Evolutionary conservation across 2,888 invertebrate species (phyloP).

Genomic region (Elmis aenea): DNA sequence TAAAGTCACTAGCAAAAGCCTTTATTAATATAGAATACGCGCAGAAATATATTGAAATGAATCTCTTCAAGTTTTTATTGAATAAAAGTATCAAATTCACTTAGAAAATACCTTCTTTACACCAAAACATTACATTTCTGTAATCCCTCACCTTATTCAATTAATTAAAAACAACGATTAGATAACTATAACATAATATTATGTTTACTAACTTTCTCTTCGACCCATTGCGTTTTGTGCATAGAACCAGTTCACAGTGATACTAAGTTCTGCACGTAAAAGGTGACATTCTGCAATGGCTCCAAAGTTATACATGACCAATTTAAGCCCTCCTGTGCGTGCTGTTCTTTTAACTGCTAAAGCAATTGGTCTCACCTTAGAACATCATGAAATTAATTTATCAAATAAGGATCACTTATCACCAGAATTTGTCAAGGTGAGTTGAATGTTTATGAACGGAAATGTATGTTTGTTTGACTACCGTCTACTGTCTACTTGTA

Average conservation of each 20-base stretch:
- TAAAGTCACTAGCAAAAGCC: no score
- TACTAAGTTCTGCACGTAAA: neutral
- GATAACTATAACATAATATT: no score
- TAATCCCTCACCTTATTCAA: no score
- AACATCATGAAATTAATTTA: slow-evolving; percentile 43
- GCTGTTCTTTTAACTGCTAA: slow-evolving; percentile 48
- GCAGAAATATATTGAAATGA: no score
- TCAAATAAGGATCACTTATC: slow-evolving; percentile 41
- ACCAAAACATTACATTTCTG: no score
- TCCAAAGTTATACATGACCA: slow-evolving; percentile 43
- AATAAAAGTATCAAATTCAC: no score
- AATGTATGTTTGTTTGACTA: neutral
- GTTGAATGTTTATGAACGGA: slow-evolving; percentile 1
- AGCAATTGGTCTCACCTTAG: slow-evolving; percentile 45
- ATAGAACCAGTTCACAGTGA: neutral
- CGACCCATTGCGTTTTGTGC: no score
- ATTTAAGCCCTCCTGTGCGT: slow-evolving; percentile 48
- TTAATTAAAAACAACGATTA: no score
- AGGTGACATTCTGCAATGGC: slow-evolving; percentile 36
- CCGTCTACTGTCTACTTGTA: slow-evolving; percentile 27
- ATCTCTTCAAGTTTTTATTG: no score
- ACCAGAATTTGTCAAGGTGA: slow-evolving; percentile 43
- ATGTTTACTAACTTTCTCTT: no score
- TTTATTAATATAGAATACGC: no score
- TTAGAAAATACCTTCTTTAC: no score